Base-by-base conservation (phyloP, 23 tunicate genomes). In the Botrylloides violaceus region DNA sequence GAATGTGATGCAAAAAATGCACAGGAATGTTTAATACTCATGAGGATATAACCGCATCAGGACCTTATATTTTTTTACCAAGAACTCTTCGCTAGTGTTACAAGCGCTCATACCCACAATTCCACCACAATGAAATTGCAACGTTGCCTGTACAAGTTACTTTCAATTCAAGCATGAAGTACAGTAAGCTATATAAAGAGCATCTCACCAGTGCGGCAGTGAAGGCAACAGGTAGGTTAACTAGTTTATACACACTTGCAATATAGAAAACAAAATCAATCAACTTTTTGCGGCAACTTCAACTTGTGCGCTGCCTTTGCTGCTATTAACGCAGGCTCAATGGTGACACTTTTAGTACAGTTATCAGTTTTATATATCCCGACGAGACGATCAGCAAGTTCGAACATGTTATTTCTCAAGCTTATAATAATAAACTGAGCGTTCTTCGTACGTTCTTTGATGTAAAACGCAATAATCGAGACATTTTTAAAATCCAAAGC, bases 291-390 rank as follows among this genome's bases (percentile, higher is more conserved):
- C n/a, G n/a, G n/a, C n/a, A n/a, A n/a, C n/a, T n/a, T n/a, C n/a
- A n/a, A n/a, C n/a, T n/a, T n/a, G n/a, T n/a, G 23, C 72, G 53
- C 9, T 60, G 18, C 29, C n/a, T 68, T 68, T 0, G 57, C 74
- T 5, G 57, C 58, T 9, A 60, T 47, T 30, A 39, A 65, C 12
- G 70, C 72, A 65, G 91, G 82, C 59, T 86, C 98, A 32, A 93
- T 79, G 32, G 87, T 63, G 0, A 80, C 89, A 60, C 78, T 76
- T 61, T 93, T 93, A 28, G 98, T 93, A 49, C 94, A 93, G 58
- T 93, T 85, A 72, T 93, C 88, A 20, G 98, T 93, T 75, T 93
- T 93, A 66, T 93, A 93, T 58, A 93, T 93, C 5, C 98, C 98
- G 59, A 85, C 81, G 55, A 93, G 62, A 2, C 98, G 81, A 39